Evolutionary conservation across 1,140 invertebrate species (phyloP).

Genomic region (Stenopsyche tienmushanensis): DNA sequence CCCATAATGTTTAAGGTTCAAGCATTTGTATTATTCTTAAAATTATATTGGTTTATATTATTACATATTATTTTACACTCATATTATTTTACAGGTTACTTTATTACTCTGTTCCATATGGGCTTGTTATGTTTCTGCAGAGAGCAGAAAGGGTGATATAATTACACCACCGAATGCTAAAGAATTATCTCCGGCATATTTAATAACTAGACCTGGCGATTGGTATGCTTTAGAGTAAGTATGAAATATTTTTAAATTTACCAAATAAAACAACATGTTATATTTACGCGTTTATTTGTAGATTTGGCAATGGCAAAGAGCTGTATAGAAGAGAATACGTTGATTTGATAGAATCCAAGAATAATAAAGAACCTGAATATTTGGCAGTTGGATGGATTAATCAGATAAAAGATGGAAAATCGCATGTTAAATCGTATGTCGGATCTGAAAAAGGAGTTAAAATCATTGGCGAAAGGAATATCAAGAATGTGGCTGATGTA

Average conservation of each 20-base stretch:
- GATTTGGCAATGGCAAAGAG: constrained; percentile 1
- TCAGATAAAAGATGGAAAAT: not conserved
- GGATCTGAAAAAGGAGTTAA: not conserved
- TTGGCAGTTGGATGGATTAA: not conserved
- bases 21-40: too few species aligned
- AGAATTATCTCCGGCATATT: not conserved
- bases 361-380: not conserved
- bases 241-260: not conserved
- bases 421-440: constrained; percentile 1
- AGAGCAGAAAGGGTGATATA: too few species aligned
- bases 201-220: not conserved
- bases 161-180: too few species aligned
- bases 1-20: not conserved
- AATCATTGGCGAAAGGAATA: not conserved
- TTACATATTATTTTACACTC: not conserved
- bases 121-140: not conserved
- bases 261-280: too few species aligned
- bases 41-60: not conserved
- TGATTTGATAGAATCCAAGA: not conserved
- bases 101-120: not conserved
- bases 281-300: not conserved
- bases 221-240: constrained; percentile 1
- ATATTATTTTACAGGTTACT: not conserved
- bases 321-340: not conserved
- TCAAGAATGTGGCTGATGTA: not conserved